phyloP scores from a whole-genome alignment of 1,140 invertebrate species.

The Ostrea edulis region DNA sequence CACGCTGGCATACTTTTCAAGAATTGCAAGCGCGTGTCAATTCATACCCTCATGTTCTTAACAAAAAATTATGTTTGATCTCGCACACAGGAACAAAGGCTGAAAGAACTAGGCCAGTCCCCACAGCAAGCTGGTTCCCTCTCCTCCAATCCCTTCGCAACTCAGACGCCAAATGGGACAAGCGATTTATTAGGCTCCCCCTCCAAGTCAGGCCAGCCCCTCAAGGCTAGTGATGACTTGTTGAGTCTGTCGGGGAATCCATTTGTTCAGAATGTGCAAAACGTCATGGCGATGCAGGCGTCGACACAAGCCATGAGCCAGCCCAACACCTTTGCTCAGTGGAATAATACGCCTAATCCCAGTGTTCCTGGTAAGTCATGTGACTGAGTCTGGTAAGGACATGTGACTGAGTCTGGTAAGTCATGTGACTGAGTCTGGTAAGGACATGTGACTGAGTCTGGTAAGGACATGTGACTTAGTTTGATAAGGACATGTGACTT shows the following conservation, averaged over 20 bases:
- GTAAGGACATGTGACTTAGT: too few relatives aligned
- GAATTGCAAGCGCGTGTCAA: too few relatives aligned
- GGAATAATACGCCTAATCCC: slow-evolving; percentile 46
- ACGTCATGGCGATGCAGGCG: slow-evolving; percentile 69
- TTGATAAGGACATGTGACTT: too few relatives aligned
- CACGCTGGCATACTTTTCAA: too few relatives aligned
- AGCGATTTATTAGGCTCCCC: slow-evolving; percentile 75
- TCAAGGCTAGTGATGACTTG: slow-evolving; percentile 92
- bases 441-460: too few relatives aligned
- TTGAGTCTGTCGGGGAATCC: slow-evolving; percentile 92
- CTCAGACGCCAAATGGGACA: slow-evolving; percentile 69
- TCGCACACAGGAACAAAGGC: slow-evolving; percentile 68
- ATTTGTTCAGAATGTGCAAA: slow-evolving; percentile 87
- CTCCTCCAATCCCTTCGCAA: slow-evolving; percentile 85
- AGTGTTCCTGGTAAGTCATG: slow-evolving; percentile 45
- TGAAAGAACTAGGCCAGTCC: slow-evolving; percentile 67
- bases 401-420: too few relatives aligned
- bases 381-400: not conserved
- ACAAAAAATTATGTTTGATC: too few relatives aligned
- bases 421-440: too few relatives aligned
- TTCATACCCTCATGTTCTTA: too few relatives aligned
- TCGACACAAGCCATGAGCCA: slow-evolving; percentile 53
- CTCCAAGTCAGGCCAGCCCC: slow-evolving; percentile 65
- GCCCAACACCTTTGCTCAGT: slow-evolving; percentile 53
- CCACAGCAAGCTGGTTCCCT: slow-evolving; percentile 46